Conservation (phyloP, 2,113 vertebrate genomes). For the Colossoma macropomum region DNA sequence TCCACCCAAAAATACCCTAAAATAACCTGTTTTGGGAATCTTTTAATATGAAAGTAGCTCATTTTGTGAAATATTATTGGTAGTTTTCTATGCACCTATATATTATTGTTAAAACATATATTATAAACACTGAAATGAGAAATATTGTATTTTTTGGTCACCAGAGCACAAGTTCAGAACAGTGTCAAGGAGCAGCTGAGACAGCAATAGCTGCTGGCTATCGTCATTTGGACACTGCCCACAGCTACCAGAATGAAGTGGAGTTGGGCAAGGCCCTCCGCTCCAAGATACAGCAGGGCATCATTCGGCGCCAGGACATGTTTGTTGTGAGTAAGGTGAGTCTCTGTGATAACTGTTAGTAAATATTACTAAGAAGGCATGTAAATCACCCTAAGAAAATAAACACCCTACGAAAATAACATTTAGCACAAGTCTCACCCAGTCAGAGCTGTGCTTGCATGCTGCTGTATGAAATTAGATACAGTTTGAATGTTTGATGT, state of each 20-base stretch:
- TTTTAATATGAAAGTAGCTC: no score
- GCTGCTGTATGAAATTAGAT: neutral
- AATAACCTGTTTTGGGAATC: no score
- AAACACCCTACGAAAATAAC: no score
- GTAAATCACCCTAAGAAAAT: no score
- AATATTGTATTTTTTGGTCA: slow-evolving; percentile 17
- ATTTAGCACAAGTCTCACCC: neutral
- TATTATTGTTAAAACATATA: neutral
- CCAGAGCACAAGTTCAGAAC: slow-evolving; percentile 37
- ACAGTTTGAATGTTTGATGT: no score
- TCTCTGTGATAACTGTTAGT: neutral
- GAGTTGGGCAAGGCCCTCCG: slow-evolving; percentile 74
- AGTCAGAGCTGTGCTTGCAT: neutral
- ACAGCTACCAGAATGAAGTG: slow-evolving; percentile 71
- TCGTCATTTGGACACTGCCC: slow-evolving; percentile 78
- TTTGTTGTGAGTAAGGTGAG: slow-evolving; percentile 78
- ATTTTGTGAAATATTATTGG: no score
- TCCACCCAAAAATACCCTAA: no score
- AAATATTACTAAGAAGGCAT: no score
- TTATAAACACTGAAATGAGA: neutral
- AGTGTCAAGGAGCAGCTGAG: slow-evolving; percentile 69
- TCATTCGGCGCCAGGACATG: slow-evolving; percentile 76
- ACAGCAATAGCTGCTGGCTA: slow-evolving; percentile 78
- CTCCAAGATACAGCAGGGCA: slow-evolving; percentile 73
- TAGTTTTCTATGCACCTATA: no score